Conservation (phyloP, 2,797 vertebrate genomes). For the Sebastes hubbsi region DNA sequence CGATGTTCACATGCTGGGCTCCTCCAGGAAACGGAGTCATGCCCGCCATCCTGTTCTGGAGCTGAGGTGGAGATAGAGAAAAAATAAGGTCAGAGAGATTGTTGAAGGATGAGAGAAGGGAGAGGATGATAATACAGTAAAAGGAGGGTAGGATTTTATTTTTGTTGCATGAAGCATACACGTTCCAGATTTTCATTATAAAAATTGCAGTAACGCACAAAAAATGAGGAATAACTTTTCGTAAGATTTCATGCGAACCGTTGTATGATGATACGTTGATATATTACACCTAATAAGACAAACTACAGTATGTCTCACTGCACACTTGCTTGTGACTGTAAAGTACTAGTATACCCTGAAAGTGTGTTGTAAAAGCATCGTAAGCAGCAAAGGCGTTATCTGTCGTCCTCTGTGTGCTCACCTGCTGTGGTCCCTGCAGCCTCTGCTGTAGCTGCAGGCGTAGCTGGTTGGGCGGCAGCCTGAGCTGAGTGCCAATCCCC, state of each 20-base stretch:
- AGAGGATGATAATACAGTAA: neutral
- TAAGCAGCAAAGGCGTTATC: no score
- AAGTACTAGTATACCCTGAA: no score
- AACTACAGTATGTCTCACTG: neutral
- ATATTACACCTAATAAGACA: neutral
- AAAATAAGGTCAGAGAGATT: neutral
- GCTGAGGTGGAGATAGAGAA: conserved; percentile 67
- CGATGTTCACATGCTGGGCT: conserved; percentile 84
- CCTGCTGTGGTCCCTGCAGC: conserved; percentile 94
- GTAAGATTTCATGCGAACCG: neutral
- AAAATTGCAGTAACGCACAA: no score
- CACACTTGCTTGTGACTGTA: neutral
- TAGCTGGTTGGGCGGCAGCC: conserved; percentile 91
- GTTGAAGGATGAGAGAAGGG: neutral
- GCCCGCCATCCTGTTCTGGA: conserved; percentile 90
- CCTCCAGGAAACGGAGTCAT: conserved; percentile 88
- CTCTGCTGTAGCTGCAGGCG: conserved; percentile 93
- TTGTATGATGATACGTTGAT: no score
- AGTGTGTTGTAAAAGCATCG: no score
- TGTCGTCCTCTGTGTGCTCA: conserved; percentile 50
- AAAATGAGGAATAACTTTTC: no score
- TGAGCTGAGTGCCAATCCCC: conserved; percentile 83
- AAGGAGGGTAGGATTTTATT: neutral
- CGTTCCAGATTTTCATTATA: no score
- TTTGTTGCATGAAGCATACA: no score